Conservation (phyloP, 2,888 invertebrate species). For the Nasonia oneida region DNA sequence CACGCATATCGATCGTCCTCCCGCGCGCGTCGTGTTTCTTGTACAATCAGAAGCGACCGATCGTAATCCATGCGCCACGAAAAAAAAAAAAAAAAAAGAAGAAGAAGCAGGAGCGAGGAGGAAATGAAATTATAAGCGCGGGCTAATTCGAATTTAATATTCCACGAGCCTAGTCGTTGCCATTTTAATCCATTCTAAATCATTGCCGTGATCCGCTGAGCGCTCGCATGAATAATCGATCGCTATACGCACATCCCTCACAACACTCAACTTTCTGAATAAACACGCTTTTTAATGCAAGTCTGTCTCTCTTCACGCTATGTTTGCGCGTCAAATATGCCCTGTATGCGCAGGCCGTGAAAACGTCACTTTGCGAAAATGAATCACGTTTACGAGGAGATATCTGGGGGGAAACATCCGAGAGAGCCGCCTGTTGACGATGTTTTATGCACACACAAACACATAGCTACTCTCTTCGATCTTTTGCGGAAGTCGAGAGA, state of each 20-base stretch:
- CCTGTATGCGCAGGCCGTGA: background rate
- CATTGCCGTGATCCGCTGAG: background rate
- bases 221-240: background rate
- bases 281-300: background rate
- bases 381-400: constrained; percentile 34
- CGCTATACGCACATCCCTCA: background rate
- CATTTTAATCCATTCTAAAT: no score
- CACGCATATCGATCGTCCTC: constrained; percentile 44
- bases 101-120: background rate
- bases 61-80: constrained; percentile 34
- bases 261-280: background rate
- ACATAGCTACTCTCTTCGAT: background rate
- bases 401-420: background rate
- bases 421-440: background rate
- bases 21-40: constrained; percentile 17
- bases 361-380: constrained; percentile 43
- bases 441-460: background rate
- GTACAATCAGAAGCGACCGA: constrained; percentile 51
- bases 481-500: background rate
- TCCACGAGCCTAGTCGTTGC: no score
- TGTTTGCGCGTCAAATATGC: constrained; percentile 18
- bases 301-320: background rate
- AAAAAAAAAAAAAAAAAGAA: background rate
- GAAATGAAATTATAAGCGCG: background rate
- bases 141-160: background rate